Base-by-base conservation (phyloP, 2,888 invertebrate genomes). In the Coenonympha glycerion region DNA sequence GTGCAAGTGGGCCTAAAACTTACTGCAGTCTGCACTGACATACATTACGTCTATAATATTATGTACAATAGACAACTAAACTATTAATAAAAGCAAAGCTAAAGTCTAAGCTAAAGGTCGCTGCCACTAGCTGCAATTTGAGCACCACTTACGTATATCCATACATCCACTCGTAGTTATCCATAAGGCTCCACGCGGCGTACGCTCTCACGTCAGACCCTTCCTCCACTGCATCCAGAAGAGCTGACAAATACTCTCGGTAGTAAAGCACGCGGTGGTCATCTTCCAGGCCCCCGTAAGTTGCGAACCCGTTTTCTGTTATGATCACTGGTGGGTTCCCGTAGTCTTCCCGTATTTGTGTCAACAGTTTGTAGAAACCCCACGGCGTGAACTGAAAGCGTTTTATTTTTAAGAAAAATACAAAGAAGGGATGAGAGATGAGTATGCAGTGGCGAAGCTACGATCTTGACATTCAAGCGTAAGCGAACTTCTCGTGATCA, bases 101-200 rank as follows among this genome's bases (percentile, higher is more conserved):
- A n/a, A n/a, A n/a, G n/a, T n/a, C n/a, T n/a, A n/a, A n/a, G n/a
- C n/a, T n/a, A n/a, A n/a, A n/a, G n/a, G n/a, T n/a, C n/a, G n/a
- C n/a, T n/a, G n/a, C n/a, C n/a, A n/a, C n/a, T n/a, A n/a, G n/a
- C n/a, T n/a, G n/a, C n/a, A n/a, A n/a, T n/a, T n/a, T n/a, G n/a
- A n/a, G n/a, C n/a, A n/a, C 5, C 13, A 40, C 84, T 81, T 71
- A 89, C 83, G 68, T 73, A 62, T 89, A 91, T 31, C 91, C 91
- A 31, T 66, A 60, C 28, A 72, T 63, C 90, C 91, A 91, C 65
- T 91, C 91, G 61, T 91, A 90, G 62, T 90, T 91, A 61, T 92
- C 91, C 73, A 91, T 76, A 0, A 91, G 69, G 45, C 89, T 89
- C 90, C 91, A 91, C 3, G 86, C 86, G 0, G 88, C 82, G 67